Base-by-base conservation (phyloP, 2,888 invertebrate genomes). In the Pantelozetes paolii region DNA sequence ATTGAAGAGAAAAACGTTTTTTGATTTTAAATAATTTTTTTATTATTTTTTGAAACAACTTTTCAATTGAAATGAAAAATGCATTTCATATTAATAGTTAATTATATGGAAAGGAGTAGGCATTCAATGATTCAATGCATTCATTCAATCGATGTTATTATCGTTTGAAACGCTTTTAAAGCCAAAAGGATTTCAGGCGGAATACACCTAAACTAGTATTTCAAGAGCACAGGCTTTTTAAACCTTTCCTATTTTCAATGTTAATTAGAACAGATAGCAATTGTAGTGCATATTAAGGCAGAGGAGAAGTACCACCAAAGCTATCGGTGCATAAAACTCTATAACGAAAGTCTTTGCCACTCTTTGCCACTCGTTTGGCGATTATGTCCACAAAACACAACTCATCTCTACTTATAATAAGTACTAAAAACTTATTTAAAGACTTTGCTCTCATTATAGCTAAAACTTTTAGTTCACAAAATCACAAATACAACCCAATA, bases 191-290 rank as follows among this genome's bases (percentile, higher is more conserved):
- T 42, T 69, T 69, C 20, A 69, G 69, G 40, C 45, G 69, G 69
- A 42, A 69, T 69, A 45, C 69, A 69, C 69, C 45, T 69, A 42
- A 69, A 69, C 69, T 69, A 26, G 69, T 69, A 69, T 42, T 69
- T 69, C 62, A 64, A 64, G 62, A 64, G 62, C 62, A 42, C 69
- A 26, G 18, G 8, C 9, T 36, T 67, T 67, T 69, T 42, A 42
- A 69, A 40, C 69, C 69, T 69, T 69, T 69, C 69, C 69, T 69
- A 69, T 69, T 69, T 69, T 69, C 45, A 69, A 69, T 69, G 69
- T 40, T 69, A 69, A 69, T 69, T 69, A 69, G 40, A 69, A 69
- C 40, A 42, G 32, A 67, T 20, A 30, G 11, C 13, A 26, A 57
- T 57, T 28, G 5, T 23, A 23, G 20, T 26, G 5, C 28, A 64